Conservation (phyloP, 2,113 vertebrate species). For the Helogale parvula region DNA sequence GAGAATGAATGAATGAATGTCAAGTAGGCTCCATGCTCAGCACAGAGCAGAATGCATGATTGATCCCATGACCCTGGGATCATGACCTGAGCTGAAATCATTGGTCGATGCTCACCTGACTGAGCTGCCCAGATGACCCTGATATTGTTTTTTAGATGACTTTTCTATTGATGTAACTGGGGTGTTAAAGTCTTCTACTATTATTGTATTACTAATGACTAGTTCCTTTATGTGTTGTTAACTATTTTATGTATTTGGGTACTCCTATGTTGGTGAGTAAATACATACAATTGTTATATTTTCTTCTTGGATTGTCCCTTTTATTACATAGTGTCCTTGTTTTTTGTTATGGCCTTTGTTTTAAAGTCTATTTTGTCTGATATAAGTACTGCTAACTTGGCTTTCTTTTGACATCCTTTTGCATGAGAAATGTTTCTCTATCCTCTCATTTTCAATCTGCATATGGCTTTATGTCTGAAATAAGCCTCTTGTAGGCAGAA, state of each 20-base stretch:
- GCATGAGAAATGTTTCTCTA: neutral
- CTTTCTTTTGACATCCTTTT: neutral
- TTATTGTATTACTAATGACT: neutral
- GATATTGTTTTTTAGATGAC: neutral
- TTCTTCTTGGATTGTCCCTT: neutral
- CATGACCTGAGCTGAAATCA: neutral
- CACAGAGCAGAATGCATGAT: neutral
- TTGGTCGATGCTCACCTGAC: neutral
- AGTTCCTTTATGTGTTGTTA: neutral
- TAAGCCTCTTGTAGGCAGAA: neutral
- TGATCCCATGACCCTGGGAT: neutral
- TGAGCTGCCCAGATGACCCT: neutral
- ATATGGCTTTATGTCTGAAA: neutral
- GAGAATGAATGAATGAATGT: neutral
- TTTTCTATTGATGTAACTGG: neutral
- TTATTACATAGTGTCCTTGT: neutral
- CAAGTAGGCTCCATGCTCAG: neutral
- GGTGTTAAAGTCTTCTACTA: neutral
- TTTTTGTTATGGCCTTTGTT: neutral
- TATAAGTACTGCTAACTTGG: neutral
- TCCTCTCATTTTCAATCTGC: neutral
- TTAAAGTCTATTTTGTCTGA: neutral
- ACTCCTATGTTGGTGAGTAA: neutral
- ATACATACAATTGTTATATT: neutral
- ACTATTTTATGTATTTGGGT: neutral